A percentile compares a stretch with the other conserved stretches of the same genome.
These are phyloP conservation scores for Morbakka virulenta DNA, from an alignment of 30 jellyfish, hydroid and myxozoan genomes.

Conservation along the genomic window DNA sequence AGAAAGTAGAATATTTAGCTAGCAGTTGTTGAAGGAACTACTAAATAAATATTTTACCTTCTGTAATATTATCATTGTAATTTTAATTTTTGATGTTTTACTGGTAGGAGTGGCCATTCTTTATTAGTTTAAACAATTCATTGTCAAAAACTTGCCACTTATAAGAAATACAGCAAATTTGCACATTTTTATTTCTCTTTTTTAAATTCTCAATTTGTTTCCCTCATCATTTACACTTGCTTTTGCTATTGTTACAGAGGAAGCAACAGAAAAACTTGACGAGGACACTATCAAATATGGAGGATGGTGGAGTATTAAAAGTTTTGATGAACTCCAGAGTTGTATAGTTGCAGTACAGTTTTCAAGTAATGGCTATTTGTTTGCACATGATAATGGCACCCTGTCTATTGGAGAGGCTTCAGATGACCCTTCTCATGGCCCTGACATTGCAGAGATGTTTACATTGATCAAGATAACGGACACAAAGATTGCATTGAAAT, in stretches of 20 bases:
- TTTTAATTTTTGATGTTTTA: too few species aligned
- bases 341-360: constrained; percentile 76
- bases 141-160: too few species aligned
- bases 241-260: not conserved
- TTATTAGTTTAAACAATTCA: not conserved
- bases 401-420: constrained; percentile 61
- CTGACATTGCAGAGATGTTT: constrained; percentile 74
- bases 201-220: too few species aligned
- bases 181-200: too few species aligned
- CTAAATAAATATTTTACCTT: too few species aligned
- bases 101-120: too few species aligned
- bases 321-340: constrained; percentile 53
- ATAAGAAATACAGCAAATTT: too few species aligned
- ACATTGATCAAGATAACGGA: constrained; percentile 66
- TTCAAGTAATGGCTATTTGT: constrained; percentile 42
- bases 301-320: constrained; percentile 96
- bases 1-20: too few species aligned
- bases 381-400: constrained; percentile 84
- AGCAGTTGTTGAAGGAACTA: too few species aligned
- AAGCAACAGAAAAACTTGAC: constrained; percentile 35
- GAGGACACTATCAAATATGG: constrained; percentile 83
- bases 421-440: constrained; percentile 33
- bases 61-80: too few species aligned
- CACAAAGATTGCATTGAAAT: constrained; percentile 79
- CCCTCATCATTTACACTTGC: too few species aligned